Evolutionary conservation across 2,888 invertebrate species (phyloP), one percentile per base, ranked within the genome.

Genomic region (Chymomyza fuscimana): DNA sequence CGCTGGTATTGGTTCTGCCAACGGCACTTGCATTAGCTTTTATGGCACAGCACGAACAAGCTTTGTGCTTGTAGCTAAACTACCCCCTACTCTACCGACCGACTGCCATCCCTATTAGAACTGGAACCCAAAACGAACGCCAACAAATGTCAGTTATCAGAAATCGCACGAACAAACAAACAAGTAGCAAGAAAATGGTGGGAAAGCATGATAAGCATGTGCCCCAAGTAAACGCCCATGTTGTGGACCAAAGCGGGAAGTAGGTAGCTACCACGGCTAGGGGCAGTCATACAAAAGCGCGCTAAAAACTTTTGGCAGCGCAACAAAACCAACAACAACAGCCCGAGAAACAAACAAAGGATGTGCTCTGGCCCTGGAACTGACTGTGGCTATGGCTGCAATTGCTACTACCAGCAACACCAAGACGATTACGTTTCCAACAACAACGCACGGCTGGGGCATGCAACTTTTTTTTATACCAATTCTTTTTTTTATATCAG

Each of bases 301-400:
- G 84, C 81, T 87, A 81, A 88, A 88, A 82, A 82, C 84, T 82
- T 88, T 86, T 83, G 81, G 84, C 80, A 77, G 77, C 54, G 62
- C 54, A 54, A 19, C 19, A 54, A 54, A 5, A 54, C 10, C 19
- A 54, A 54, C 54, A 54, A n/a, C 51, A 51, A n/a, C 54, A 54
- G 19, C 16, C 22, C 16, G 58, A 58, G 29, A 58, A 15, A 15
- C 58, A 58, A 58, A 72, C 74, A 72, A 82, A 72, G 78, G 64
- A 73, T 72, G 54, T 51, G 67, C 74, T 36, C 63, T 63, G 64
- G 5, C 22, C 15, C 15, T n/a, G n/a, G 15, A 36, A 60, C 63
- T 66, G 62, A 50, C 40, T 69, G 51, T 62, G 59, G 66, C 64
- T 69, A 22, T 32, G 32, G 32, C 32, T 32, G 32, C 32, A 32